Evolutionary conservation across 2,797 vertebrate species (phyloP), one percentile per base, ranked within the genome.

Genomic region (Hippocampus kuda): DNA sequence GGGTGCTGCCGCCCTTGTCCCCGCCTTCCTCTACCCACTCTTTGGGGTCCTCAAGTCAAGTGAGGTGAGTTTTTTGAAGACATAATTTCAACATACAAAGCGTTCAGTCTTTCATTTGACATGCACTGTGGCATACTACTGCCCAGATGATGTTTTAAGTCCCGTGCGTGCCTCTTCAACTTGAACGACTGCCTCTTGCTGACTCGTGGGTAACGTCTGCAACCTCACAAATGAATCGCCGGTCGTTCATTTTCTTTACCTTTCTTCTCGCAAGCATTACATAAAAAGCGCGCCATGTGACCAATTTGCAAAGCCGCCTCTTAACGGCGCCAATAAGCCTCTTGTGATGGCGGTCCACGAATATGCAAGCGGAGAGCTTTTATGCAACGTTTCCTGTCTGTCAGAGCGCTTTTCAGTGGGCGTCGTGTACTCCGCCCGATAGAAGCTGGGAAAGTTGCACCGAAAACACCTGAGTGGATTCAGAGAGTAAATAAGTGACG

Each of bases 1-100:
- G 1, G 96, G 97, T 48, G 97, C 96, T 18, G 97, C 96, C 16
- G 96, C 97, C 11, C 86, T 99, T 70, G 95, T 99, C 20, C 96
- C 97, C 0, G 96, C 97, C 56, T 98, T 98, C 84, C 92, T 99
- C 5, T 99, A 96, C 68, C 97, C 97, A 0, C 91, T 98, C 68
- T 98, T 99, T 46, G 96, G 97, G 73, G 95, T 99, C 11, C 94
- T 99, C 44, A 97, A 97, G 74, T 97, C 97, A 81, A 99, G 93
- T 2, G 95, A 99, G 95, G 97, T 98, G 77, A 93, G 93, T 73
- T n/a, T 41, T 53, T 2, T 5, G 30, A 34, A 34, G 49, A 51
- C 49, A 51, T 44, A 1, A 49, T 49, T 51, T 51, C 48, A 51
- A 51, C 48, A 51, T 51, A 22, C 16, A 49, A 49, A 49, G 48